Percentiles rank a stretch among this genome's conserved stretches.
Evolutionary conservation across 2,797 vertebrate species (phyloP).

Genomic region (Coracias cyanogaster): DNA sequence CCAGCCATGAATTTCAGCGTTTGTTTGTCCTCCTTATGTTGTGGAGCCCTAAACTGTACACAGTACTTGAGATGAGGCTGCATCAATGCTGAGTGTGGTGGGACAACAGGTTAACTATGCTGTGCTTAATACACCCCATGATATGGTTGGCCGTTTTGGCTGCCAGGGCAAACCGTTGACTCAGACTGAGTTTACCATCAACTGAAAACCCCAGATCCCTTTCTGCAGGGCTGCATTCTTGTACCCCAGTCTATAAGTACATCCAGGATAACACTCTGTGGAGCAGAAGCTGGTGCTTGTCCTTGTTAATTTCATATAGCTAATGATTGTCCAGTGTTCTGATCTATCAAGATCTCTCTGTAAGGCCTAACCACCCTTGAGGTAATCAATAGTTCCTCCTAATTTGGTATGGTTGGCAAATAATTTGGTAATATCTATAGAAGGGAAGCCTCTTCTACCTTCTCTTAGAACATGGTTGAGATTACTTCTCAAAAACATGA

Average conservation of each 20-base stretch:
- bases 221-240: not conserved
- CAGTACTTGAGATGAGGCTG: rapidly evolving
- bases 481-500: not conserved
- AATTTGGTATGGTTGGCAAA: not conserved
- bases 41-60: not conserved
- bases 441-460: not conserved
- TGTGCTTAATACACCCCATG: not conserved
- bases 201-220: not conserved
- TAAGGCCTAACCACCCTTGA: not conserved
- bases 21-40: not conserved
- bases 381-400: not conserved
- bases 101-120: not conserved
- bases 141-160: too few species aligned
- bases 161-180: not conserved
- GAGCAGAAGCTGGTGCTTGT: not conserved
- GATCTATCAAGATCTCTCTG: not conserved
- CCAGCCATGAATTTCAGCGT: conserved; percentile 85
- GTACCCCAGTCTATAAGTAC: not conserved
- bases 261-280: not conserved
- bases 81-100: not conserved
- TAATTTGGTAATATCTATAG: not conserved
- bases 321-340: not conserved
- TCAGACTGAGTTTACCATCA: not conserved
- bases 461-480: not conserved
- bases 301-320: not conserved